Conservation (phyloP, 2,888 invertebrate genomes). For the Apodemia duryi region DNA sequence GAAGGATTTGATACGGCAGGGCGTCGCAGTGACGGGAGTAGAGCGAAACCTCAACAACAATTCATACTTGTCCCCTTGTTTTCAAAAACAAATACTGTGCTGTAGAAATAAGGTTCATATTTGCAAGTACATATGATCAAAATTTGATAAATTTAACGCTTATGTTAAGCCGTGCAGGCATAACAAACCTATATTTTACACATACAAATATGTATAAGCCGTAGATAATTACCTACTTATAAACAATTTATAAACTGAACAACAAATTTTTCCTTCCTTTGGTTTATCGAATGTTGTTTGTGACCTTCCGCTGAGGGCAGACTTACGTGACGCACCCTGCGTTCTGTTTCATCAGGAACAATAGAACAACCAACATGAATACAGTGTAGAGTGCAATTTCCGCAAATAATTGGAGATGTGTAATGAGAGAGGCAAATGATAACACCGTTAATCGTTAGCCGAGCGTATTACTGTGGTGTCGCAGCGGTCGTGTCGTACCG, state of each 20-base stretch:
- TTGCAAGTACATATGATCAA: neutral
- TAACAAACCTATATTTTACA: neutral
- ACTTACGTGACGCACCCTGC: neutral
- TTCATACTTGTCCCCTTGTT: no score
- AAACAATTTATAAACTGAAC: neutral
- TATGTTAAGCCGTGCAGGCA: no score
- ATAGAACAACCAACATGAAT: neutral
- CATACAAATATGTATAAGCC: neutral
- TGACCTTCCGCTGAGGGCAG: neutral
- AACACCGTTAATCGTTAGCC: slow-evolving; percentile 1
- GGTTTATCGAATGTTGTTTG: neutral
- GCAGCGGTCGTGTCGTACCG: slow-evolving; percentile 30
- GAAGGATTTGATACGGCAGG: no score
- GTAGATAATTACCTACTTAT: no score
- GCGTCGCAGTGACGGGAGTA: no score
- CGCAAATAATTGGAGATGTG: neutral
- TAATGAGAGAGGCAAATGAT: neutral
- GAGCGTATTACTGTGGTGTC: slow-evolving; percentile 1
- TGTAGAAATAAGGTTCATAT: neutral
- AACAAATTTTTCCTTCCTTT: neutral
- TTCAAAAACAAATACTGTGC: no score
- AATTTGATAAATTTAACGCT: neutral
- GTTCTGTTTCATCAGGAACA: neutral
- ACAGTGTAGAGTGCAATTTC: slow-evolving; percentile 20
- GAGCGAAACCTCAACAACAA: no score